A percentile compares a stretch with the other conserved stretches of the same genome.
phyloP scores from a whole-genome alignment of 2,888 invertebrate genomes.

The Mesorhabditis belari region DNA sequence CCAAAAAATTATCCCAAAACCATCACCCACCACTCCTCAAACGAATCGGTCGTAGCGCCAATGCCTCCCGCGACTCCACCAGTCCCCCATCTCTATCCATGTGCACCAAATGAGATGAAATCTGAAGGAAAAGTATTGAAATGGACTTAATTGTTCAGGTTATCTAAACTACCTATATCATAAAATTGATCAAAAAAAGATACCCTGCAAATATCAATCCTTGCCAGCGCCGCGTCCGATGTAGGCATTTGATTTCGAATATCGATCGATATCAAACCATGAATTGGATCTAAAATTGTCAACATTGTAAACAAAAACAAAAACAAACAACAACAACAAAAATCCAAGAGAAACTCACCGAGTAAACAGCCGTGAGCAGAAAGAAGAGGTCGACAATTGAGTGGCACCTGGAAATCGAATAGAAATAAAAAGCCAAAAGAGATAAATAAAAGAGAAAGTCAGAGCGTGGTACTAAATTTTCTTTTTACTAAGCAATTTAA shows the following conservation, averaged over 20 bases:
- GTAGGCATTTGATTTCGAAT: slow-evolving; percentile 19
- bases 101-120: not conserved
- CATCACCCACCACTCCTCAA: slow-evolving; percentile 1
- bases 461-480: no score
- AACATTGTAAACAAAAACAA: no score
- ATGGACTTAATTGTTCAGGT: no score
- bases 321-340: not conserved
- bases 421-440: no score
- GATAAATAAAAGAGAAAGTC: no score
- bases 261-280: slow-evolving; percentile 19
- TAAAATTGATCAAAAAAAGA: slow-evolving; percentile 3
- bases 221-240: slow-evolving; percentile 26
- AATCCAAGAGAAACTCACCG: slow-evolving; percentile 4
- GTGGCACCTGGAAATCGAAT: no score
- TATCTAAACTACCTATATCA: no score
- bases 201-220: slow-evolving; percentile 21
- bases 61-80: not conserved
- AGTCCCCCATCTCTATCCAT: not conserved
- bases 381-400: slow-evolving; percentile 11
- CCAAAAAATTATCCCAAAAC: no score
- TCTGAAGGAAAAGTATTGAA: no score
- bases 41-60: not conserved
- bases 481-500: no score
- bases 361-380: slow-evolving; percentile 10
- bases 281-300: slow-evolving; percentile 13